Base-by-base conservation (phyloP, 2,888 invertebrate genomes). In the Metopia argyrocephala region DNA sequence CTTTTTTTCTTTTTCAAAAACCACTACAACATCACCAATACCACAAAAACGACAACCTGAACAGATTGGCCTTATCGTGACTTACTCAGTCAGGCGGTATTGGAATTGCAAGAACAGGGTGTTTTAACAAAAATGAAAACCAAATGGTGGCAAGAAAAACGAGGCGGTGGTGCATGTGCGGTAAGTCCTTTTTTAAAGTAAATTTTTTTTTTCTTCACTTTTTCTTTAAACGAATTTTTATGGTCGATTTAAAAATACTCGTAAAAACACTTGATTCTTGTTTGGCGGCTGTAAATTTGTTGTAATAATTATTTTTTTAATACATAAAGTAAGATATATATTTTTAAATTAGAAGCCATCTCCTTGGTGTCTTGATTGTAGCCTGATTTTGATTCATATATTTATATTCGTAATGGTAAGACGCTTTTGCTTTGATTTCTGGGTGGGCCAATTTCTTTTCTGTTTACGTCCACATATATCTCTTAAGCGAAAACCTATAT, bases 101-200 rank as follows among this genome's bases (percentile, higher is more conserved):
- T 97, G 79, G 94, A 94, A 87, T 91, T 98, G 73, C 97, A 97
- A 91, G 97, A 98, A 91, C 93, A 93, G 73, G 97, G 97, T 23
- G 92, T 92, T 81, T 92, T 98, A 78, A 94, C 93, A 21, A 92
- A 93, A 84, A 92, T 97, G 91, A 96, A 96, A 91, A 93, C 94
- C 76, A 94, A 94, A 87, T 98, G 97, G 97, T 98, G 97, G 97
- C 94, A 95, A 87, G 95, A 96, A 90, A 94, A 94, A 90, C 92
- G 94, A 83, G 95, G 94, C 18, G 95, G 94, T 46, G 94, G 94
- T 71, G 93, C 93, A 50, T 95, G 95, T 88, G 91, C 92, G 90
- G 94, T 94, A 92, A 91, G 91, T 89, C 15, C 59, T 46, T 52
- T n/a, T 27, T 3, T 5, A 62, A 23, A 57, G 52, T 18, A 18